Base-by-base conservation (phyloP, 2,888 invertebrate species). In the Sphaerophoria taeniata region DNA sequence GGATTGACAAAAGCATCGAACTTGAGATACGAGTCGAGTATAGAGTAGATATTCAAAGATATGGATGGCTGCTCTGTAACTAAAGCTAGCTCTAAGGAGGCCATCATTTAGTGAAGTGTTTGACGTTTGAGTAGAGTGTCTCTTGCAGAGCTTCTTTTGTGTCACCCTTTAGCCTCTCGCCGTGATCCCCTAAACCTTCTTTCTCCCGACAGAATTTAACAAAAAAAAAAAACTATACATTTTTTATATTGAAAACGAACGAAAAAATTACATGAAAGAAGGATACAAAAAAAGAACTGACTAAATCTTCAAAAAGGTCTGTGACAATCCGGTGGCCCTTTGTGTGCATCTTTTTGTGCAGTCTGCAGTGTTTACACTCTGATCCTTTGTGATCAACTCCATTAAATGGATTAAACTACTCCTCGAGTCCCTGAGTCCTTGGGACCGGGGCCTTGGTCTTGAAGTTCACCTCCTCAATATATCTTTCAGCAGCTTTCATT, bases 341-440 rank as follows among this genome's bases (percentile, higher is more conserved):
- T 84, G 79, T 82, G 75, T 61, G 55, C 63, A 78, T 53, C 12
- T 69, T 78, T 79, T 74, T 72, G 49, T 60, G n/a, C 51, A 65
- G 24, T 24, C 11, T 7, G 39, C 39, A 39, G 9, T 70, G 74
- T 67, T 84, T 75, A 60, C 83, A 63, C 9, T 76, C 55, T 75
- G 75, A 80, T 80, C 80, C 84, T 80, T 84, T 80, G 84, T 80
- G 84, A 80, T 84, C 75, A 69, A 84, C 72, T 80, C 61, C 47
- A 33, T 60, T 75, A 67, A 80, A 84, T 84, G 71, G 80, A 84
- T 84, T 79, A 80, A 79, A 76, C 84, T 76, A 6, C 58, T 60
- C 16, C 14, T 49, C 14, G 16, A 6, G 9, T 45, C 6, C 24
- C 12, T 60, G 43, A 67, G 56, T 69, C 51, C 80, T 72, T 75